A percentile compares a stretch with the other conserved stretches of the same genome.
Evolutionary conservation across 2,888 invertebrate species (phyloP).

Genomic region (Hypsopygia costalis): DNA sequence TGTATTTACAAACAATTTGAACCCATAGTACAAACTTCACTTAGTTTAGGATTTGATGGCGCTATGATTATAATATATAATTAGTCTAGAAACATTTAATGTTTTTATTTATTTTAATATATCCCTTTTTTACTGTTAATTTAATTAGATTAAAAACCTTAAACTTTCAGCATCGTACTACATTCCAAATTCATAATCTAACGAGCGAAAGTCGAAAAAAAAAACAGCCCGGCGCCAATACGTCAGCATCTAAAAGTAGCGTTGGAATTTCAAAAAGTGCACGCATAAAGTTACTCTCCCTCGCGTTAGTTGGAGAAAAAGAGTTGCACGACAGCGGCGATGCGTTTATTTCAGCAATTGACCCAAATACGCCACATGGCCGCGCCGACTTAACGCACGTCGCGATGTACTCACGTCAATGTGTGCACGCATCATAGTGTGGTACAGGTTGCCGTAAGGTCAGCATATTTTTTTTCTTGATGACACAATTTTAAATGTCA

Average conservation of each 20-base stretch:
- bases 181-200: too few relatives aligned
- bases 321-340: conserved; percentile 35
- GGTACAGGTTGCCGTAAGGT: conserved; percentile 27
- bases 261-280: conserved; percentile 19
- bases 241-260: conserved; percentile 26
- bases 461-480: conserved; percentile 10
- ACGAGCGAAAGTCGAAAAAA: conserved; percentile 15
- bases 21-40: too few relatives aligned
- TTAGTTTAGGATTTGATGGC: too few relatives aligned
- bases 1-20: too few relatives aligned
- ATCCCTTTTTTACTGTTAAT: too few relatives aligned
- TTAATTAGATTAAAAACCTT: too few relatives aligned
- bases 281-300: conserved; percentile 33
- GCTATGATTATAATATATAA: too few relatives aligned
- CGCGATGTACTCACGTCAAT: conserved; percentile 27
- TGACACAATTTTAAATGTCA: conserved; percentile 10
- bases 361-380: conserved; percentile 70
- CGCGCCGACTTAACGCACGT: conserved; percentile 51
- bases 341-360: conserved; percentile 69
- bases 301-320: conserved; percentile 34
- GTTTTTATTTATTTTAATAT: too few relatives aligned
- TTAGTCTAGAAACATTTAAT: too few relatives aligned
- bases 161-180: too few relatives aligned
- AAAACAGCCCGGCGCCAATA: conserved; percentile 2
- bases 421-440: conserved; percentile 20